A percentile compares a stretch with the other conserved stretches of the same genome.
Conservation (phyloP, 2,113 vertebrate species). For the Ailuropoda melanoleuca region DNA sequence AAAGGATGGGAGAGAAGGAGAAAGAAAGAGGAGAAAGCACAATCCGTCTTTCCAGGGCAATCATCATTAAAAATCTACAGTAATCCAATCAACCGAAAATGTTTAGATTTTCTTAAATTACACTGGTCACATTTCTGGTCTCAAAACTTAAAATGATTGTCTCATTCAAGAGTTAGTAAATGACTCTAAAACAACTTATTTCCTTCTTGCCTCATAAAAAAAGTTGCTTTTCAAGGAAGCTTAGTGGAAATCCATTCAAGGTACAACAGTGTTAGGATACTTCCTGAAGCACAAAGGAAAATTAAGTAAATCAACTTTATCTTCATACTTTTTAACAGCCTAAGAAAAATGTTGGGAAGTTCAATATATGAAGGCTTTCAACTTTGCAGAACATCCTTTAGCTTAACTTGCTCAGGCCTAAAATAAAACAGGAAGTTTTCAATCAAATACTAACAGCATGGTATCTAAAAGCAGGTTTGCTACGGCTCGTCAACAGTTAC, state of each 20-base stretch:
- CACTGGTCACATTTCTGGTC: neutral
- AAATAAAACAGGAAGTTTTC: slow-evolving; percentile 12
- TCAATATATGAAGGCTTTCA: slow-evolving; percentile 29
- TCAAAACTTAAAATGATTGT: slow-evolving; percentile 58
- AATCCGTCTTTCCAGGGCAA: neutral
- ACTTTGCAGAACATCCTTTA: slow-evolving; percentile 41
- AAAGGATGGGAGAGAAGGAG: neutral
- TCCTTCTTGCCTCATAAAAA: slow-evolving; percentile 46
- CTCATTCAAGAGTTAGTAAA: slow-evolving; percentile 49
- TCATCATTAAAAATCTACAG: neutral
- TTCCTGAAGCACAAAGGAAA: slow-evolving; percentile 43
- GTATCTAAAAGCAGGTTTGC: slow-evolving; percentile 30
- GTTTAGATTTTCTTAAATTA: slow-evolving; percentile 14
- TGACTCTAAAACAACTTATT: slow-evolving; percentile 32
- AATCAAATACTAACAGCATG: slow-evolving; percentile 48
- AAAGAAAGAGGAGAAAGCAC: neutral
- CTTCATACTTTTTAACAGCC: slow-evolving; percentile 33
- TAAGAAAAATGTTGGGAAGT: slow-evolving; percentile 48
- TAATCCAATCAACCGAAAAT: slow-evolving; percentile 27
- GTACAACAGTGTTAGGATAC: slow-evolving; percentile 11
- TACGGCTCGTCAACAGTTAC: slow-evolving; percentile 26
- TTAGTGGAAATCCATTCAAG: slow-evolving; percentile 20
- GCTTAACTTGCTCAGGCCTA: slow-evolving; percentile 42
- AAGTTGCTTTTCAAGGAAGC: slow-evolving; percentile 36
- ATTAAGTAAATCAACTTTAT: slow-evolving; percentile 41